Evolutionary conservation across 2,888 invertebrate genomes (phyloP).

Genomic region (Hyposoter didymator): DNA sequence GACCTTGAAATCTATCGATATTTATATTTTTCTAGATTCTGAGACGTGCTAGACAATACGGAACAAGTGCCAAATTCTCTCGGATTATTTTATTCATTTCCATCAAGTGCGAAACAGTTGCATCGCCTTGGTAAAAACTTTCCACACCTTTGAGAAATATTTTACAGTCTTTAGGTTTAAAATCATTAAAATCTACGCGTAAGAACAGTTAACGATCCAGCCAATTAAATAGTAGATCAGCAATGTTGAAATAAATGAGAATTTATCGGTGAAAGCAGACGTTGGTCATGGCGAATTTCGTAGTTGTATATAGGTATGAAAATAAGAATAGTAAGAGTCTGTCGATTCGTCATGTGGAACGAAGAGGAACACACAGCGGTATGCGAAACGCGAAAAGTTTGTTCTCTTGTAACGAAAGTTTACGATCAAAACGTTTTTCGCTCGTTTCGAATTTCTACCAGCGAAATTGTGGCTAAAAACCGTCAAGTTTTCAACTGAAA

Average conservation of each 20-base stretch:
- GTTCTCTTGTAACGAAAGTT: slow-evolving; percentile 49
- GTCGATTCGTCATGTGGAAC: slow-evolving; percentile 66
- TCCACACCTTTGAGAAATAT: no score
- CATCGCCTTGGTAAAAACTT: no score
- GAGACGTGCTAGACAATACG: no score
- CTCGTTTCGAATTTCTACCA: not conserved
- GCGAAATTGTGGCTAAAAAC: slow-evolving; percentile 1
- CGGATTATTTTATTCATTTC: no score
- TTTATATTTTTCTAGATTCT: no score
- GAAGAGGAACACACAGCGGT: slow-evolving; percentile 56
- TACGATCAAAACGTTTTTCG: slow-evolving; percentile 47
- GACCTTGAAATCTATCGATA: not conserved
- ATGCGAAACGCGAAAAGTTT: slow-evolving; percentile 58
- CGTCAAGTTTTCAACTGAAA: not conserved
- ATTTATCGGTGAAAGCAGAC: slow-evolving; percentile 37
- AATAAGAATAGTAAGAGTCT: slow-evolving; percentile 45
- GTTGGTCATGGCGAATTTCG: slow-evolving; percentile 34
- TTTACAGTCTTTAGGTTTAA: no score
- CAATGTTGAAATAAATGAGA: not conserved
- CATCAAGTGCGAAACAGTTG: no score
- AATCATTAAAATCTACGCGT: not conserved
- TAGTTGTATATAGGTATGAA: slow-evolving; percentile 18
- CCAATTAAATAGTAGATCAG: not conserved
- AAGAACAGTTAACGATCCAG: not conserved
- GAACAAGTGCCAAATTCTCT: no score